phyloP scores from a whole-genome alignment of 1,140 invertebrate species.

The Pachyrhynchus sulphureomaculatus region DNA sequence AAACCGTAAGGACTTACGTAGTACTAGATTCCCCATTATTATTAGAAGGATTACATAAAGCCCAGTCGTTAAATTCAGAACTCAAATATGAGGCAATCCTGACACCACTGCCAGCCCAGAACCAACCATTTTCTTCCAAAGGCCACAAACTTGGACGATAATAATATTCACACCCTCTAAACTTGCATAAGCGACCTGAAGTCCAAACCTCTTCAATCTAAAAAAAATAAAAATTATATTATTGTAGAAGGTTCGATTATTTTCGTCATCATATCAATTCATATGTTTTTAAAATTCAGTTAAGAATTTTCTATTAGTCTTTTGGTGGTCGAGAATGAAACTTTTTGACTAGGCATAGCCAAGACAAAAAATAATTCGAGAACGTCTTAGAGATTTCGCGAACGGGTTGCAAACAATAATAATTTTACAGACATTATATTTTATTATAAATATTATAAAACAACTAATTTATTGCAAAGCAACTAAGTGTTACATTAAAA shows the following conservation, averaged over 20 bases:
- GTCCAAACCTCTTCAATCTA: constrained; percentile 18
- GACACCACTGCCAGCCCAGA: constrained; percentile 80
- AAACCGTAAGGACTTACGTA: no score
- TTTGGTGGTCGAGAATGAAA: no score
- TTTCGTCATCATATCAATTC: background rate
- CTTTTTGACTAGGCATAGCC: no score
- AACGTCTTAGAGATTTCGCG: no score
- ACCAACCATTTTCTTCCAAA: constrained; percentile 78
- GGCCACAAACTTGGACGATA: constrained; percentile 66
- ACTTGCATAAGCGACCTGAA: constrained; percentile 51
- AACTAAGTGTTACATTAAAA: no score
- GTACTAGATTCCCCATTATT: no score
- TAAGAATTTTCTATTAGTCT: no score
- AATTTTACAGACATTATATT: no score
- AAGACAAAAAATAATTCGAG: no score
- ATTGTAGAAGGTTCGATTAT: background rate
- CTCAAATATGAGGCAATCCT: constrained; percentile 75
- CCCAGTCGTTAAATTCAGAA: constrained; percentile 80
- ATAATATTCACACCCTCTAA: constrained; percentile 76
- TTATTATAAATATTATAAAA: no score
- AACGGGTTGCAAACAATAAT: no score
- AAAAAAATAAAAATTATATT: background rate
- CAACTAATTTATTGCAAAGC: no score
- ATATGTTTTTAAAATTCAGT: background rate
- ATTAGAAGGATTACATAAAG: constrained; percentile 67